Conservation (phyloP, 2,888 invertebrate species). For the Aproaerema taeniolella region DNA sequence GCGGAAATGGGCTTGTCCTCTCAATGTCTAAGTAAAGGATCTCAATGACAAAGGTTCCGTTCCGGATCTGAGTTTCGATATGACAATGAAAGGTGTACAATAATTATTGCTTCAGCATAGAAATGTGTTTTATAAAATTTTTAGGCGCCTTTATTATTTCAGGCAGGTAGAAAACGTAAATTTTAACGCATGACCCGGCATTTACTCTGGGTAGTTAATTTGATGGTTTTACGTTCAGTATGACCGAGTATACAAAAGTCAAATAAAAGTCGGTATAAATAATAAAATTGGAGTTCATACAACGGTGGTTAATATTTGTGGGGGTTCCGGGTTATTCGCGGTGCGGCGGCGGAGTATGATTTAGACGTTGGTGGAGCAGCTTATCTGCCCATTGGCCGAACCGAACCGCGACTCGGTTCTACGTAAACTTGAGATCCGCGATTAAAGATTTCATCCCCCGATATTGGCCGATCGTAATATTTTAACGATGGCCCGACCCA, state of each 20-base stretch:
- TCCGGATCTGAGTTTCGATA: too few species aligned
- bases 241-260: not conserved
- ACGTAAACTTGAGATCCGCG: slow-evolving; percentile 55
- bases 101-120: too few species aligned
- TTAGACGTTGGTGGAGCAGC: slow-evolving; percentile 33
- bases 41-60: too few species aligned
- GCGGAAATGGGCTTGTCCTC: too few species aligned
- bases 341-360: slow-evolving; percentile 47
- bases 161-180: too few species aligned
- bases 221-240: not conserved
- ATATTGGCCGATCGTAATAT: slow-evolving; percentile 73
- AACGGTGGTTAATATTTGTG: slow-evolving; percentile 27
- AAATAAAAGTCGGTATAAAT: slow-evolving; percentile 11
- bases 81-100: too few species aligned
- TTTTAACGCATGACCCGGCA: not conserved
- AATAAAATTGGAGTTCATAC: slow-evolving; percentile 14
- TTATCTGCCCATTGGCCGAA: slow-evolving; percentile 48
- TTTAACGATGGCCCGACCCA: slow-evolving; percentile 64
- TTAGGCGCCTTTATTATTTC: too few species aligned
- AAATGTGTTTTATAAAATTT: too few species aligned
- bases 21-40: too few species aligned
- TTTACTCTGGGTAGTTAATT: not conserved
- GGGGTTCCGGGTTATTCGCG: slow-evolving; percentile 52
- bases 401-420: slow-evolving; percentile 36
- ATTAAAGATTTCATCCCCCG: slow-evolving; percentile 69